Evolutionary conservation across 2,888 invertebrate species (phyloP), one percentile per base, ranked within the genome.

Genomic region (Eupeodes latifasciatus): DNA sequence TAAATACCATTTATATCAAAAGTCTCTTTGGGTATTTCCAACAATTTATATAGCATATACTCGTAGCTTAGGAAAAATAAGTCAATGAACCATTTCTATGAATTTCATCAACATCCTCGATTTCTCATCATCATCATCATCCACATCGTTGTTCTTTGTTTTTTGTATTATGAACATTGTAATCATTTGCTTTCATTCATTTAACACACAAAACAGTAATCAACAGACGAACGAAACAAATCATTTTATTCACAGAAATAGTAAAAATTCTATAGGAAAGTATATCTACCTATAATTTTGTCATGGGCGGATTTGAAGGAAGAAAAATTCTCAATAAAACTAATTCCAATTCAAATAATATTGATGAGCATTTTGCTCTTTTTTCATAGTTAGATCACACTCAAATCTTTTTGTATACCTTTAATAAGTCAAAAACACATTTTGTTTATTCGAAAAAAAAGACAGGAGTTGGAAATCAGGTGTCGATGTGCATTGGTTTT

Each of bases 181-280:
- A 72, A 72, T 69, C 77, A 83, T 78, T 86, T 74, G 67, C 49
- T 19, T 62, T 36, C 62, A 74, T 82, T 78, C 85, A 86, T 74
- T 82, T 44, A 75, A 59, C 82, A 76, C 61, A 77, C 72, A 82
- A 82, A 85, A 78, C 72, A 82, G 82, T 82, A 85, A 82, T 82
- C 85, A 82, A 59, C 79, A 71, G 34, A 62, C 57, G 16, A 75
- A 62, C 57, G 72, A 77, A 85, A 83, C 83, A 79, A 78, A 86
- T 82, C 85, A 74, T 75, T 86, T 82, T 57, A 44, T 85, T 64
- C 27, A n/a, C 53, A 44, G 40, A 67, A 62, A 74, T 47, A 47
- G 12, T 5, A 71, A 51, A 81, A 47, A 67, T 67, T 55, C 80
- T 44, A 6, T 64, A 44, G 64, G 16, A 40, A 53, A 6, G 36